Evolutionary conservation across 2,888 invertebrate species (phyloP), one percentile per base, ranked within the genome.

Genomic region (Synergus gifuensis): DNA sequence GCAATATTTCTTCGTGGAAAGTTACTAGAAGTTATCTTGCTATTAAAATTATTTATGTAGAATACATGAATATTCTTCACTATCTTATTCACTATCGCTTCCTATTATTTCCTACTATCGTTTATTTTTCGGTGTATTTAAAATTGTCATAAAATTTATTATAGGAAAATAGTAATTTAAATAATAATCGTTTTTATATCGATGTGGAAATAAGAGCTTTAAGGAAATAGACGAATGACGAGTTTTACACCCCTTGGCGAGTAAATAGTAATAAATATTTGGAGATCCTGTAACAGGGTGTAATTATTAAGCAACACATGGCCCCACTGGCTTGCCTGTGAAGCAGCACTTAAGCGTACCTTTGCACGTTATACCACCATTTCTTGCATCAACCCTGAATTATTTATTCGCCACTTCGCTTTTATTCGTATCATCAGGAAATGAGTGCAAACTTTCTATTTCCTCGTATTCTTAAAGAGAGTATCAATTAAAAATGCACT

Each of bases 291-390:
- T 36, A 49, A 81, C 79, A 83, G 83, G 81, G 79, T 78, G 83
- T 79, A 86, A 87, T 88, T 88, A 89, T 86, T 86, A 85, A 83
- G 81, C 80, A 86, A 87, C 88, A 85, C 86, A 87, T 88, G 87
- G 87, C 83, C 81, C 79, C 78, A 83, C 79, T 78, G 82, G 84
- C 81, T 82, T 76, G 49, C 79, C 80, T 58, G 78, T 77, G 67
- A 78, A 79, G 49, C 77, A 78, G 79, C 80, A 77, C 80, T 83
- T 85, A 88, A 89, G 84, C 87, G 82, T 86, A 80, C 76, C 69
- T 78, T 76, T 76, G 86, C 89, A 87, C 87, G 88, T 86, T 86
- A 88, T 83, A 79, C 77, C 79, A 76, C 86, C 85, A 85, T 87
- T 83, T 80, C 77, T 82, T 83, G 79, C 49, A 49, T 16, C 49